A percentile compares a stretch with the other conserved stretches of the same genome.
phyloP scores from a whole-genome alignment of 2,888 invertebrate genomes.

The Melieria omissa region DNA sequence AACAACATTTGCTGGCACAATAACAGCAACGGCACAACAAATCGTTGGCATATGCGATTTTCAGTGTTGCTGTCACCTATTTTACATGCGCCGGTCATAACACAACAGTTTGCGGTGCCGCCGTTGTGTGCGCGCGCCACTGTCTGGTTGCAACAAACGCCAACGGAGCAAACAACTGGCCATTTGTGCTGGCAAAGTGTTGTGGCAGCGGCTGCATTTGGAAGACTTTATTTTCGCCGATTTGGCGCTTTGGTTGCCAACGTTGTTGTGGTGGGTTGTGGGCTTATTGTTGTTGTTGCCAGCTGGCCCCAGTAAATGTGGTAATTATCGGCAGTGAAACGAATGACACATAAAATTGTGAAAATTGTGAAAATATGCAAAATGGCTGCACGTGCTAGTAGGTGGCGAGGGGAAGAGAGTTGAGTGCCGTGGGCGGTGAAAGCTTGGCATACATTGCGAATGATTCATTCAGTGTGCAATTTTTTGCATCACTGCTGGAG shows the following conservation, averaged over 20 bases:
- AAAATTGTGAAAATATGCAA: constrained; percentile 29
- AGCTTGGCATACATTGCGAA: no score
- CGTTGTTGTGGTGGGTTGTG: constrained; percentile 3
- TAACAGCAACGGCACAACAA: constrained; percentile 7
- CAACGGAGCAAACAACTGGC: neutral
- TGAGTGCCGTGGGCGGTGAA: no score
- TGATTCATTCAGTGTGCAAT: no score
- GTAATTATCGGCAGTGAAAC: constrained; percentile 21
- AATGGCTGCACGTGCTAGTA: neutral
- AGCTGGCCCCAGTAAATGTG: constrained; percentile 2
- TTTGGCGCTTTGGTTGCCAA: neutral
- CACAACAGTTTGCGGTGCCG: constrained; percentile 28
- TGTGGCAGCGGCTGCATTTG: constrained; percentile 5
- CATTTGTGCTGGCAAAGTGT: no score
- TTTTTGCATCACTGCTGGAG: no score
- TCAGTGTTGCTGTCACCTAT: constrained; percentile 32
- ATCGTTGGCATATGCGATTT: constrained; percentile 21
- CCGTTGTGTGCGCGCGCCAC: neutral
- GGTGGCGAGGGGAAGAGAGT: no score
- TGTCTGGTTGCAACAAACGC: neutral
- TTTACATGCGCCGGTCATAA: constrained; percentile 32
- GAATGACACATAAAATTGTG: constrained; percentile 27
- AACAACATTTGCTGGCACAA: neutral
- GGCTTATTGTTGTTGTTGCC: neutral
- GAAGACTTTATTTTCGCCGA: constrained; percentile 18